Evolutionary conservation across 2,888 invertebrate species (phyloP).

Genomic region (Drosophila setosimentum): DNA sequence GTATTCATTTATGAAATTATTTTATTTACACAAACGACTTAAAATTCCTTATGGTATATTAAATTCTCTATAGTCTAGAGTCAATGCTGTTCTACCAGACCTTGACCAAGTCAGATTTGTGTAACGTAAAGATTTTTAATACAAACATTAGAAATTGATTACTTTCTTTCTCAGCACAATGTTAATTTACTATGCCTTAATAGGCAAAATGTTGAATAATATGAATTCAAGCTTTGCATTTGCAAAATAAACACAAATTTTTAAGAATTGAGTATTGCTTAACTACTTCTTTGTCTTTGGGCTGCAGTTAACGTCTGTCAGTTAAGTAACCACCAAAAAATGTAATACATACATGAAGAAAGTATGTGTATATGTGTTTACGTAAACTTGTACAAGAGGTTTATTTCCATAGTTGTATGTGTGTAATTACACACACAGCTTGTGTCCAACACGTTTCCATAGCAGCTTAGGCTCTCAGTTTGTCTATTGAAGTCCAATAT

Average conservation of each 20-base stretch:
- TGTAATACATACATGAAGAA: no score
- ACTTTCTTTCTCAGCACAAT: background rate
- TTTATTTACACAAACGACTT: background rate
- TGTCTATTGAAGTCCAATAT: constrained; percentile 4
- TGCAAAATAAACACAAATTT: background rate
- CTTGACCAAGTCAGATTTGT: background rate
- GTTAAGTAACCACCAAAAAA: background rate
- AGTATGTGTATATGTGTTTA: background rate
- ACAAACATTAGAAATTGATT: background rate
- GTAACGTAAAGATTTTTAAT: background rate
- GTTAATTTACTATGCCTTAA: background rate
- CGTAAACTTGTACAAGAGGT: background rate
- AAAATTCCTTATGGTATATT: background rate
- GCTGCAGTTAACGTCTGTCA: background rate
- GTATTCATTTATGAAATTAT: background rate
- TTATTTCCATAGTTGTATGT: background rate
- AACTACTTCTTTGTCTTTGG: background rate
- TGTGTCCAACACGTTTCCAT: background rate
- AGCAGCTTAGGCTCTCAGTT: background rate
- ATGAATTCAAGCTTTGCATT: background rate
- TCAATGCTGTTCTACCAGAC: background rate
- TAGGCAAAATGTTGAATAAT: background rate
- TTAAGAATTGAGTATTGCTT: background rate
- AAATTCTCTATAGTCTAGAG: no score
- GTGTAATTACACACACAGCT: background rate